Percentiles rank a stretch among this genome's conserved stretches.
Evolutionary conservation across 2,888 invertebrate genomes (phyloP).

Genomic region (Sicus ferrugineus): DNA sequence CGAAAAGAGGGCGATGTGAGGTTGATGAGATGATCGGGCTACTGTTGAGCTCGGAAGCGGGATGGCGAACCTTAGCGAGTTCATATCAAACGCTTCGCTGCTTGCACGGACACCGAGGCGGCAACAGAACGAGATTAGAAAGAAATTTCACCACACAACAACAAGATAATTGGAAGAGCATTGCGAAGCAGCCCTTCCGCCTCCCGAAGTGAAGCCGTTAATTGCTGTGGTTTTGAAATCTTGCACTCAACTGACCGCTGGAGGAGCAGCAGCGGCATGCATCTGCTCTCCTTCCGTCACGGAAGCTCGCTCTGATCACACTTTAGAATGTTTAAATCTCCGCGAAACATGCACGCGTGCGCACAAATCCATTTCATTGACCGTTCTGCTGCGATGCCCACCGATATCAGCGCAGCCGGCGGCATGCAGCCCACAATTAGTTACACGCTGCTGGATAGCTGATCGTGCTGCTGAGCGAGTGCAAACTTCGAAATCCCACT

Average conservation of each 20-base stretch:
- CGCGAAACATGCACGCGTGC: slow-evolving; percentile 9
- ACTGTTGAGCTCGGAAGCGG: background rate
- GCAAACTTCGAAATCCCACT: background rate
- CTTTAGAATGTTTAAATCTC: background rate
- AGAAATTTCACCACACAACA: too few relatives aligned
- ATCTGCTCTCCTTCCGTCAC: background rate
- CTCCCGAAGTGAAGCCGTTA: too few relatives aligned
- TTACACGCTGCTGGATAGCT: slow-evolving; percentile 3
- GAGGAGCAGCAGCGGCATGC: background rate
- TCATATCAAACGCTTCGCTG: background rate
- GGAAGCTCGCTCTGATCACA: background rate
- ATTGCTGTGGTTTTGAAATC: background rate
- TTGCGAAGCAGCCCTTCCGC: too few relatives aligned
- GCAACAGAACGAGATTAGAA: too few relatives aligned
- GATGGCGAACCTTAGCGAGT: too few relatives aligned
- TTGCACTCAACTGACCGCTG: background rate
- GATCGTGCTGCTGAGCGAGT: background rate
- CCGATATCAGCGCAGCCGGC: background rate
- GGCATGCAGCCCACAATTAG: background rate
- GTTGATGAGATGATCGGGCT: too few relatives aligned
- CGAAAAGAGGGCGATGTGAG: too few relatives aligned
- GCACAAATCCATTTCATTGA: background rate
- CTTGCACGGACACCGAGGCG: background rate
- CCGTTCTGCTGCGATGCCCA: background rate
- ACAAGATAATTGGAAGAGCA: too few relatives aligned